phyloP scores from a whole-genome alignment of 64 coral and sea anemone genomes.

The Actinia equina region DNA sequence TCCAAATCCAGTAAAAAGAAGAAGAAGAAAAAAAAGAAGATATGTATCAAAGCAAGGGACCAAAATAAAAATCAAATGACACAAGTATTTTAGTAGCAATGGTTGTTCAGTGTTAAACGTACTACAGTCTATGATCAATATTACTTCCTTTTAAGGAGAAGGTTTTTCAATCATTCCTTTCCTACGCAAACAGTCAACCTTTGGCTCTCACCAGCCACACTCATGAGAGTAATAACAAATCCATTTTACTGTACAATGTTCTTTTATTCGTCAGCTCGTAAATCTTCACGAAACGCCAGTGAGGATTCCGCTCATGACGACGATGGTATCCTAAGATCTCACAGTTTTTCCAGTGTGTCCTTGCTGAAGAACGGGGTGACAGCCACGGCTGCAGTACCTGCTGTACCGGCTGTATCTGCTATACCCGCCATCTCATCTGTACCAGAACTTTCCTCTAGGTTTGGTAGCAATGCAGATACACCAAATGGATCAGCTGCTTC shows the following conservation, averaged over 20 bases:
- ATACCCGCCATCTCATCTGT: not conserved
- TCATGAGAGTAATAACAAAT: not conserved
- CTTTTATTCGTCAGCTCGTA: not conserved
- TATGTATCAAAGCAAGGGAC: too few species aligned
- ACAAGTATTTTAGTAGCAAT: too few species aligned
- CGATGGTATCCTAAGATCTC: not conserved
- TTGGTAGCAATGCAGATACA: not conserved
- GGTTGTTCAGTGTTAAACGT: too few species aligned
- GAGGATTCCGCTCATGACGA: not conserved
- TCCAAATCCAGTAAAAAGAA: too few species aligned
- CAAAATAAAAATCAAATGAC: too few species aligned
- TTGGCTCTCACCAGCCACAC: not conserved
- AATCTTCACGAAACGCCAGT: not conserved
- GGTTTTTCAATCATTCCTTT: not conserved
- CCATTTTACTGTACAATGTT: not conserved
- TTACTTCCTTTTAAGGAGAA: not conserved
- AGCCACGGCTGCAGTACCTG: not conserved
- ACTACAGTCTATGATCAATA: too few species aligned
- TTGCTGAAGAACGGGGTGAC: not conserved
- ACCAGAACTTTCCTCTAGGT: not conserved
- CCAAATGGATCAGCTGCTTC: not conserved
- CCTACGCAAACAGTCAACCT: not conserved
- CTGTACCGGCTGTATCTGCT: slow-evolving; percentile 7
- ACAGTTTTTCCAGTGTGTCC: slow-evolving; percentile 5
- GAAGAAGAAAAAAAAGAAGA: too few species aligned